Evolutionary conservation across 2,113 vertebrate genomes (phyloP).

Genomic region (Nothoprocta perdicaria): DNA sequence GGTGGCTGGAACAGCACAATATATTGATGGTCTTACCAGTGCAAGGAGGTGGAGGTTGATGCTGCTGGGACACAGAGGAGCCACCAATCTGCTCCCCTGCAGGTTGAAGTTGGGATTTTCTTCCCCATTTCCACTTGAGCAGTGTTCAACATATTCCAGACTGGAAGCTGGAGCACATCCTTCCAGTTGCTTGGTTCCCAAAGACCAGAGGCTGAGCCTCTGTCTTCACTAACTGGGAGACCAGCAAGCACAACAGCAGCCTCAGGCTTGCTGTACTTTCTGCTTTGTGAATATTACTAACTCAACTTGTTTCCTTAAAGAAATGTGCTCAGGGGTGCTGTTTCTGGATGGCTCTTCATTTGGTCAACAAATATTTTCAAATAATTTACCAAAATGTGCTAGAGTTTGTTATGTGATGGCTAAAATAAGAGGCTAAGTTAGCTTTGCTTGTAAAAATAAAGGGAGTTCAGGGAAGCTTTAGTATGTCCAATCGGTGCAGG

Average conservation of each 20-base stretch:
- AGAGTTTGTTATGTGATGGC: neutral
- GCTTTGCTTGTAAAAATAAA: neutral
- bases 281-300: neutral
- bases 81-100: neutral
- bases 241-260: neutral
- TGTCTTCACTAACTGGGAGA: neutral
- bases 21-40: accelerated
- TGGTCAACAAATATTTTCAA: neutral
- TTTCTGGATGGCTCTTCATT: neutral
- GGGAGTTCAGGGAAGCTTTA: neutral
- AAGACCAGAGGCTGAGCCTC: neutral
- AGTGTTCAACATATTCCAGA: neutral
- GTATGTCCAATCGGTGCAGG: neutral
- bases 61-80: accelerated
- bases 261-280: neutral
- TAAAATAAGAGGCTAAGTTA: neutral
- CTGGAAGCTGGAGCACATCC: neutral
- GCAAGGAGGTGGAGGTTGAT: neutral
- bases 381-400: neutral
- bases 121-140: neutral
- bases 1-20: neutral
- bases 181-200: neutral
- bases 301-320: neutral
- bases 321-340: accelerated
- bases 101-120: neutral